Percentiles rank a stretch among this genome's conserved stretches.
Evolutionary conservation across 2,797 vertebrate genomes (phyloP).

Genomic region (Melanotaenia trifasciata): DNA sequence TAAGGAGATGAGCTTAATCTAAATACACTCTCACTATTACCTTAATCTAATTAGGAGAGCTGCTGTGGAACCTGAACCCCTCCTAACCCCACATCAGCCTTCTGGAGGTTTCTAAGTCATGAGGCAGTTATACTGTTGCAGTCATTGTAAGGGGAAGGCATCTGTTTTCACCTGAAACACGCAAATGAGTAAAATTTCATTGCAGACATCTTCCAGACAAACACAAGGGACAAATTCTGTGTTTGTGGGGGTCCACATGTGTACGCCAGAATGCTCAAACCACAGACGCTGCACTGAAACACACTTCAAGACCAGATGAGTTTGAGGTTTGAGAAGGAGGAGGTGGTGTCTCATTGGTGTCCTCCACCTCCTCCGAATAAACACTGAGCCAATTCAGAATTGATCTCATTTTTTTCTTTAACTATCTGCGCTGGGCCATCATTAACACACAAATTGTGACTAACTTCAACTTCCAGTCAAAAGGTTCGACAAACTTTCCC

Average conservation of each 20-base stretch:
- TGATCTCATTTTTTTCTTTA: not conserved
- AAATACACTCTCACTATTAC: conserved; percentile 43
- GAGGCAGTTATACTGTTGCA: conserved; percentile 48
- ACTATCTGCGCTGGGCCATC: not conserved
- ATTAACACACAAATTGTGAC: not conserved
- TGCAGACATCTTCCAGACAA: conserved; percentile 53
- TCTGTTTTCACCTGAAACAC: conserved; percentile 64
- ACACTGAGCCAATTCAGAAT: conserved; percentile 1
- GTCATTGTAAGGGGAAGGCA: conserved; percentile 50
- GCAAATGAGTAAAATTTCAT: conserved; percentile 43
- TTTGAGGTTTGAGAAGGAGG: conserved; percentile 36
- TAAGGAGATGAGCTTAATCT: conserved; percentile 23
- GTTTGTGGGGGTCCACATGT: not conserved
- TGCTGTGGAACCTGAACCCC: conserved; percentile 16
- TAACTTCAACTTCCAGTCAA: not conserved
- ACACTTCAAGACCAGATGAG: conserved; percentile 27
- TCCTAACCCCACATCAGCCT: not conserved
- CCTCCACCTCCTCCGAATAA: conserved; percentile 22
- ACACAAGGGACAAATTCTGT: conserved; percentile 31
- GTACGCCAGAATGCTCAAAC: conserved; percentile 31
- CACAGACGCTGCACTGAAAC: conserved; percentile 19
- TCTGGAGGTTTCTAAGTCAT: conserved; percentile 45
- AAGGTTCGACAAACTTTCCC: too few relatives aligned
- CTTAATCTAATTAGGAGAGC: conserved; percentile 47
- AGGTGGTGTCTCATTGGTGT: conserved; percentile 10